Evolutionary conservation across 2,888 invertebrate genomes (phyloP).

Genomic region (Caenorhabditis sp.): DNA sequence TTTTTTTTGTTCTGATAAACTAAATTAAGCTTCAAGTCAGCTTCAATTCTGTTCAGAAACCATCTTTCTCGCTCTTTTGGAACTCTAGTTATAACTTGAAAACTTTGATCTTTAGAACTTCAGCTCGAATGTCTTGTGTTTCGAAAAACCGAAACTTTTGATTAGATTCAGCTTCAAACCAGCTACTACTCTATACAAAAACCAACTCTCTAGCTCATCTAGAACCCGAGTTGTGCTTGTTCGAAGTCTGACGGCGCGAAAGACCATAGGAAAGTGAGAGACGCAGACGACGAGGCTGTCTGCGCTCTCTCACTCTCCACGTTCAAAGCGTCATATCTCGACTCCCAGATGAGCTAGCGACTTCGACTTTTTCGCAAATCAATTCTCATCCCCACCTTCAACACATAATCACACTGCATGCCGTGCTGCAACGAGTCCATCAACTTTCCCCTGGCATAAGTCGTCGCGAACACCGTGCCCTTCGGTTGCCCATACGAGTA

Average conservation of each 20-base stretch:
- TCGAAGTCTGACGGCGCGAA: not conserved
- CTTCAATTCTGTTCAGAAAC: too few relatives aligned
- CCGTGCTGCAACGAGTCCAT: constrained; percentile 67
- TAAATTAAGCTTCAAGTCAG: too few relatives aligned
- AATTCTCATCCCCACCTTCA: constrained; percentile 41
- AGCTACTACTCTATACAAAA: not conserved
- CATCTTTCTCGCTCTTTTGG: too few relatives aligned
- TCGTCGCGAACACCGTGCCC: constrained; percentile 66
- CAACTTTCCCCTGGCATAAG: constrained; percentile 62
- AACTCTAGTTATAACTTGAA: too few relatives aligned
- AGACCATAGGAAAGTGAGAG: not conserved
- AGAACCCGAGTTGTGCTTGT: not conserved
- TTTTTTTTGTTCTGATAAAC: too few relatives aligned
- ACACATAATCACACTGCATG: constrained; percentile 68
- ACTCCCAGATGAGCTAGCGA: not conserved
- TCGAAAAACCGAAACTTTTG: too few relatives aligned
- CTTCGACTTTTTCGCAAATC: not conserved
- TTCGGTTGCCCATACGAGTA: constrained; percentile 67
- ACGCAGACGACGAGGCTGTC: not conserved
- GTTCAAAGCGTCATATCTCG: not conserved
- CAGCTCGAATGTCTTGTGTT: too few relatives aligned
- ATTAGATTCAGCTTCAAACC: not conserved
- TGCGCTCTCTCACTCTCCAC: not conserved
- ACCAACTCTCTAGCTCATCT: not conserved
- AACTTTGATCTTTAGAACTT: too few relatives aligned